Conservation (phyloP, 2,888 invertebrate species). For the Celastrina argiolus region DNA sequence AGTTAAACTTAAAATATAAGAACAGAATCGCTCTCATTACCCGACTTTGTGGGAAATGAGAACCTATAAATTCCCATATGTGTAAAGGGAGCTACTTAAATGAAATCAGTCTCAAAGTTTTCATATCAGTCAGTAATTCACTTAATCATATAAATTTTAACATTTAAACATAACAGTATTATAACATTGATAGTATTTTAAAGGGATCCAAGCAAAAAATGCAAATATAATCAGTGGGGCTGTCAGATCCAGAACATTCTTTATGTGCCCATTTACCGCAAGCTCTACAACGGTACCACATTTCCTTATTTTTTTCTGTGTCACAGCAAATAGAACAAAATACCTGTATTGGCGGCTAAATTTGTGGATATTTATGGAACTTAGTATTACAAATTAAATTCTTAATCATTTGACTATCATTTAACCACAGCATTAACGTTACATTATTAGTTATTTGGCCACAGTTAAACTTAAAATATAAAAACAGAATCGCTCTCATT, state of each 20-base stretch:
- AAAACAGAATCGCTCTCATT: conserved; percentile 28
- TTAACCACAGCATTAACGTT: conserved; percentile 24
- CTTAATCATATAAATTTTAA: not conserved
- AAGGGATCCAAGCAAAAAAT: conserved; percentile 6
- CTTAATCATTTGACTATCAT: conserved; percentile 18
- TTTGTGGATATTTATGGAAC: too few species aligned
- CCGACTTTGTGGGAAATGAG: conserved; percentile 28
- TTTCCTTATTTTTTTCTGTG: conserved; percentile 33
- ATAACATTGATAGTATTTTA: not conserved
- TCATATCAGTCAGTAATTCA: not conserved
- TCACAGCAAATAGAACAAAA: conserved; percentile 33
- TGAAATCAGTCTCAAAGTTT: conserved; percentile 13
- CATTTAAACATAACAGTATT: conserved; percentile 15
- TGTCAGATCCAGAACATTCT: conserved; percentile 34
- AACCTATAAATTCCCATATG: conserved; percentile 26
- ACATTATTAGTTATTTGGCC: conserved; percentile 20
- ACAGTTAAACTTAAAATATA: conserved; percentile 18
- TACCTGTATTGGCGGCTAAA: too few species aligned
- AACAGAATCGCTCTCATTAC: conserved; percentile 29
- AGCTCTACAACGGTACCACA: conserved; percentile 31
- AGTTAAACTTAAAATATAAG: conserved; percentile 10
- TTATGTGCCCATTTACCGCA: conserved; percentile 35
- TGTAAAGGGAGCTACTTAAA: conserved; percentile 26
- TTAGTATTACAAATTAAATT: too few species aligned
- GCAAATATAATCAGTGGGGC: conserved; percentile 29